Base-by-base conservation (phyloP, 2,888 invertebrate species). In the Lepidocyrtinus sp. region DNA sequence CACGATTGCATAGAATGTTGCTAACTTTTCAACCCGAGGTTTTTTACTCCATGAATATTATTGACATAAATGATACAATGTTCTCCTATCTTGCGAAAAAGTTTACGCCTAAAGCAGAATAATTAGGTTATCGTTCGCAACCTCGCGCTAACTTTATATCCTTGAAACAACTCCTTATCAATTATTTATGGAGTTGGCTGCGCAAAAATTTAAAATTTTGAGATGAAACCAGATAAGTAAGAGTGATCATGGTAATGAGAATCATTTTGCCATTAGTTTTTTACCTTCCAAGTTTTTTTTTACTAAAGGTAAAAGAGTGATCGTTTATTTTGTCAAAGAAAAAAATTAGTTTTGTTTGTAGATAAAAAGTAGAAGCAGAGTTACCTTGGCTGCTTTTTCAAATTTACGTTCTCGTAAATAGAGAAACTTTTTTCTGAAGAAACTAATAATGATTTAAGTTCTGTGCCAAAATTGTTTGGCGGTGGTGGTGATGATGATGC, bases 401-500 rank as follows among this genome's bases (percentile, higher is more conserved):
- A n/a, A 19, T 19, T 70, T 76, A 46, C 50, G 55, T 63, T 24
- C 15, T 69, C 62, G 27, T 46, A 19, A 2, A 50, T 17, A 26
- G 68, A 9, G 59, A 75, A 76, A 76, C 70, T 76, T 76, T 36
- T 76, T 70, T 61, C 61, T 59, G 27, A 67, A 55, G 55, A 55
- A 55, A 55, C 55, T 55, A 55, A 65, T 64, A 78, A 73, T 78
- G 78, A 78, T 73, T 78, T 78, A 73, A 73, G 67, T 78, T 61
- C 62, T 64, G 45, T 78, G 73, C 68, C 78, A 78, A 78, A 74
- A 73, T 73, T 73, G 68, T 78, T 78, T 78, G 77, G 70, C 63
- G 62, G 26, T 61, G 69, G 17, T 68, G 26, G 55, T 55, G 55
- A 55, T n/a, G 55, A 36, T 36, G 36, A 36, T 36, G 36, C 7